Percentiles rank a stretch among this genome's conserved stretches.
Evolutionary conservation across 2,113 vertebrate species (phyloP).

Genomic region (Chaetodon auriga): DNA sequence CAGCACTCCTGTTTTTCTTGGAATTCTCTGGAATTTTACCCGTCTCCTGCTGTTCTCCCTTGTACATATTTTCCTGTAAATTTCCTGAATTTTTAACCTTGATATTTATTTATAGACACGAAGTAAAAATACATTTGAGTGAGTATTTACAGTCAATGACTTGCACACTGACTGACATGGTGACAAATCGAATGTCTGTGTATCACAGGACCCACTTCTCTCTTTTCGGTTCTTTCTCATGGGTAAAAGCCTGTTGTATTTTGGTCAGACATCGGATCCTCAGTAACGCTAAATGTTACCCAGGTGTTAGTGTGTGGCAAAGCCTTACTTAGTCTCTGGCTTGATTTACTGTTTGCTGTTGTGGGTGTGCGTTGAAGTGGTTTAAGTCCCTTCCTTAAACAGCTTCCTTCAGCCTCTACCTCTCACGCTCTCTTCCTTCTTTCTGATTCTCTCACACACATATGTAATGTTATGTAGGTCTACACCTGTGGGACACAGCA

Average conservation of each 20-base stretch:
- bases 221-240: constrained; percentile 20
- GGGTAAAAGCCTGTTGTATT: constrained; percentile 10
- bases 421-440: constrained; percentile 21
- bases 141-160: background rate
- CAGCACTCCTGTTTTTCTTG: too few species aligned
- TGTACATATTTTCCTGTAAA: too few species aligned
- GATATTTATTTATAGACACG: background rate
- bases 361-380: constrained; percentile 30
- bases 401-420: background rate
- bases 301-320: background rate
- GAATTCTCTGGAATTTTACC: too few species aligned
- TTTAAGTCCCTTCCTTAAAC: constrained; percentile 18
- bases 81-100: background rate
- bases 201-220: constrained; percentile 38
- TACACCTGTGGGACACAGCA: constrained; percentile 41
- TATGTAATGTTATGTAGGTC: constrained; percentile 17
- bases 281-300: background rate
- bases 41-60: too few species aligned
- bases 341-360: background rate
- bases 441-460: constrained; percentile 20
- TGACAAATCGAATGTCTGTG: background rate
- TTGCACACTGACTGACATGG: background rate
- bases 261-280: background rate
- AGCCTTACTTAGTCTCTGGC: background rate
- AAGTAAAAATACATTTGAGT: background rate